These are phyloP conservation scores for Diorhabda elongata DNA, from an alignment of 1,140 invertebrate species.

Conservation along the genomic window DNA sequence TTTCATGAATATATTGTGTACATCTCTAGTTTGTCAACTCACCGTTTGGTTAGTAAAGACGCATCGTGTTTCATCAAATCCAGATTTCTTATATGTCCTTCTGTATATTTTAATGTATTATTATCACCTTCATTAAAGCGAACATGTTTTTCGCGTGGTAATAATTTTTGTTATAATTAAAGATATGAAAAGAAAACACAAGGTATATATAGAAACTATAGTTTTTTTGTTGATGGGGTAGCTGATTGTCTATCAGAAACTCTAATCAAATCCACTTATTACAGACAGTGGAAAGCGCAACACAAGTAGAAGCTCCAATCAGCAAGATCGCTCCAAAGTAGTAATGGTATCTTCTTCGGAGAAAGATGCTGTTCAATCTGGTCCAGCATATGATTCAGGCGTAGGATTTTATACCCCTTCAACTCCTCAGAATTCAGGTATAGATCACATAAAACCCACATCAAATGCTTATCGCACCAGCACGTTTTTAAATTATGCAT, in stretches of 20 bases:
- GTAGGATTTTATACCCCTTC: slow-evolving; percentile 35
- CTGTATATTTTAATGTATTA: too few species aligned
- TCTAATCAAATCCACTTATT: slow-evolving; percentile 23
- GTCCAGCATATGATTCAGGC: slow-evolving; percentile 28
- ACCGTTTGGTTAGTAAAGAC: too few species aligned
- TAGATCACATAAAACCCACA: background rate
- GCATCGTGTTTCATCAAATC: too few species aligned
- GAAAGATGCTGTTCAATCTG: slow-evolving; percentile 18
- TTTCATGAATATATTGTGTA: too few species aligned
- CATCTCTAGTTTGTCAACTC: too few species aligned
- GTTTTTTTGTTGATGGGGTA: too few species aligned
- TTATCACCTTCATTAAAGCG: too few species aligned
- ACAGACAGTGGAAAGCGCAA: slow-evolving; percentile 37
- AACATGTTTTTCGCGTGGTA: too few species aligned
- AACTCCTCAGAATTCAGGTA: slow-evolving; percentile 37
- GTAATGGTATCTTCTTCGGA: slow-evolving; percentile 29
- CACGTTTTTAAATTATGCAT: slow-evolving; percentile 1
- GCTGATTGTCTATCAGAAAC: background rate
- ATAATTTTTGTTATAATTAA: too few species aligned
- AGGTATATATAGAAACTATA: too few species aligned
- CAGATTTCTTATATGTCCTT: too few species aligned
- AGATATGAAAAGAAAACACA: too few species aligned
- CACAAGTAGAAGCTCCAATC: slow-evolving; percentile 31
- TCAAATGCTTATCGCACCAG: background rate
- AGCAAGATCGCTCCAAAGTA: slow-evolving; percentile 36